phyloP scores from a whole-genome alignment of 2,888 invertebrate species.

The Aphelenchoides bicaudatus region DNA sequence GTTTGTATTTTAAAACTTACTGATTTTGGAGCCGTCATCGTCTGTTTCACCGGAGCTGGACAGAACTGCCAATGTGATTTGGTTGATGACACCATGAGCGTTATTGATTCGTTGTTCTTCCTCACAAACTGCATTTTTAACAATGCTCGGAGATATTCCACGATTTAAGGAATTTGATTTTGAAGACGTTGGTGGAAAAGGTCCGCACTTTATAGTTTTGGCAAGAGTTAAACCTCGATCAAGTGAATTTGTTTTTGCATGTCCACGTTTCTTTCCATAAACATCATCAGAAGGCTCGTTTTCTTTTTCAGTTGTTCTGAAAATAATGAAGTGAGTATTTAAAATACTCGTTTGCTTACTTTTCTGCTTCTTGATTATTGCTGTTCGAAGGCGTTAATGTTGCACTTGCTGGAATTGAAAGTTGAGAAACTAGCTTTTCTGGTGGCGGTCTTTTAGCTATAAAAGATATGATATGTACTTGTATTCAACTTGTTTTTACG shows the following conservation, averaged over 20 bases:
- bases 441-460: too few relatives aligned
- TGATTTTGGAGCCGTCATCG: slow-evolving; percentile 2
- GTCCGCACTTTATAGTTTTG: slow-evolving; percentile 50
- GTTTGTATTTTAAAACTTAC: background rate
- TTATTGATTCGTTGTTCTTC: slow-evolving; percentile 43
- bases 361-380: background rate
- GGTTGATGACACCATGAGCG: slow-evolving; percentile 48
- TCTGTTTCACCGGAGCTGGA: slow-evolving; percentile 20
- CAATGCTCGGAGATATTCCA: slow-evolving; percentile 34
- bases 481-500: too few relatives aligned
- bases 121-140: slow-evolving; percentile 43
- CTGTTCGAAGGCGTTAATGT: too few relatives aligned
- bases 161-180: slow-evolving; percentile 49
- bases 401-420: too few relatives aligned
- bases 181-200: slow-evolving; percentile 44
- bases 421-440: too few relatives aligned
- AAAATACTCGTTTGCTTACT: background rate
- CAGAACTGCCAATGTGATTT: slow-evolving; percentile 36
- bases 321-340: too few relatives aligned
- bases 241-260: slow-evolving; percentile 53
- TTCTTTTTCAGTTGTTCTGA: too few relatives aligned
- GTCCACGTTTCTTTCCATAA: slow-evolving; percentile 41
- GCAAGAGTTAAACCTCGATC: slow-evolving; percentile 54
- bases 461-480: too few relatives aligned
- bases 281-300: background rate